Percentiles rank a stretch among this genome's conserved stretches.
Conservation (phyloP, 2,888 invertebrate species). For the Plebejus melissa region DNA sequence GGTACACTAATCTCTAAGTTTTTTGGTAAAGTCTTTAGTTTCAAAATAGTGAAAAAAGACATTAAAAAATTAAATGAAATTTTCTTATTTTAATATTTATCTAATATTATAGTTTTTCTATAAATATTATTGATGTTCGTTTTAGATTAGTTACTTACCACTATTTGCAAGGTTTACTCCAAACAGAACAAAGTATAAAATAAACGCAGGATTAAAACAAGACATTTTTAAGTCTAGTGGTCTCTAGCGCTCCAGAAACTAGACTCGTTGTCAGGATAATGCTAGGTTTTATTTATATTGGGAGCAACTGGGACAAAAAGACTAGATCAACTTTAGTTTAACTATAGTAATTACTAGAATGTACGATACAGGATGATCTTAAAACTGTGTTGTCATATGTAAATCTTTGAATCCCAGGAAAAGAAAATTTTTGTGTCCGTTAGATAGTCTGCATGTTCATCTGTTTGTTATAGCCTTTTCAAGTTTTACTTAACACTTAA, state of each 20-base stretch:
- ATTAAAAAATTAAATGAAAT: too few species aligned
- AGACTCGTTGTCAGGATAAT: background rate
- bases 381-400: background rate
- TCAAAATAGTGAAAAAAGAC: too few species aligned
- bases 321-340: background rate
- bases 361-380: background rate
- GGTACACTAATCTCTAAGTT: too few species aligned
- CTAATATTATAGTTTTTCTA: too few species aligned
- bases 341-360: background rate
- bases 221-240: background rate
- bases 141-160: background rate
- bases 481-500: too few species aligned
- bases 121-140: background rate
- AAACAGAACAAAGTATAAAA: background rate
- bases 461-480: too few species aligned
- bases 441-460: too few species aligned
- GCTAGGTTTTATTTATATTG: background rate
- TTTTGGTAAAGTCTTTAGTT: too few species aligned
- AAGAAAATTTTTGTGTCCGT: too few species aligned
- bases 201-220: slow-evolving; percentile 3
- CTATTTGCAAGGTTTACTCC: background rate
- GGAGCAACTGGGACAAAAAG: background rate
- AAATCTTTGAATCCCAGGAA: background rate
- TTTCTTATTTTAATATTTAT: too few species aligned
- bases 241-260: background rate